Evolutionary conservation across 2,888 invertebrate species (phyloP), one percentile per base, ranked within the genome.

Genomic region (Theristus sp.): DNA sequence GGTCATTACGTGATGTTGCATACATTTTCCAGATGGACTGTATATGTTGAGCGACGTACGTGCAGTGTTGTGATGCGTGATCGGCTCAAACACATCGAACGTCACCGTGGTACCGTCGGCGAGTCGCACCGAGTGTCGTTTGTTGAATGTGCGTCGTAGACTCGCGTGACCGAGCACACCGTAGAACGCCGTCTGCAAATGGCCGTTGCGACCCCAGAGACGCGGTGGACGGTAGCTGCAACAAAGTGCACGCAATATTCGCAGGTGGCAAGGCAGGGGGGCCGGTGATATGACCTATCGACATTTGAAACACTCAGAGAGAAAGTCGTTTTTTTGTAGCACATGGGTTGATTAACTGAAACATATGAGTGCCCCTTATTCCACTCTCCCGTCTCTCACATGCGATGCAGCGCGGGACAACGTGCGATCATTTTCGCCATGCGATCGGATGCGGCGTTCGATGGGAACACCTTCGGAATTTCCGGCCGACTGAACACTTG

Each of bases 151-250:
- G 84, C 87, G 86, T 59, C 89, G 89, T 70, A 89, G 87, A 64
- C 85, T 83, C 28, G 89, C 85, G 61, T 90, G 82, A 1, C 78
- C 77, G 59, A 78, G 69, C 61, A 76, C 71, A 70, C 89, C 90
- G 77, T 91, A 91, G 59, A 90, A 78, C 62, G 90, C 85, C 1
- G 91, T 91, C 76, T 93, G 91, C 26, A 91, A 83, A 75, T 93
- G 91, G 20, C 91, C 91, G 75, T 89, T 90, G 76, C 88, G 89
- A 62, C 93, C 93, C 91, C 91, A 93, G 67, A 91, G 75, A 87
- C 80, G 58, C 26, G 60, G 60, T 3, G 60, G 56, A 2, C 53
- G 53, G 25, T 56, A 60, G 6, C 60, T 60, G 49, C 1, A 56
- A 20, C n/a, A 10, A 24, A 52, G 2, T 26, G 13, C 24, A 25